Base-by-base conservation (phyloP, 2,113 vertebrate species). In the Phaethornis superciliosus region DNA sequence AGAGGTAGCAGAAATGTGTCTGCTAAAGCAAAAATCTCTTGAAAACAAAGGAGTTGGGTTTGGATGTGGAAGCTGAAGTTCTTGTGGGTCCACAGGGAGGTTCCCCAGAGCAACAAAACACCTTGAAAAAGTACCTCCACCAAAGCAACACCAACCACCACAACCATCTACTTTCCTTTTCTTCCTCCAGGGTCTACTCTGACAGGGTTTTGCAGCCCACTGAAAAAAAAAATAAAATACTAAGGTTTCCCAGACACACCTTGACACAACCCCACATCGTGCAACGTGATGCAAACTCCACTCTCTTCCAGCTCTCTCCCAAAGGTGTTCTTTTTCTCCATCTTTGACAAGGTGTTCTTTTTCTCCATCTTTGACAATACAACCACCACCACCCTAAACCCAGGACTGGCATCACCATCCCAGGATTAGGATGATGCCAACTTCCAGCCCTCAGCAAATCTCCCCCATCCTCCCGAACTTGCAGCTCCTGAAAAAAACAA, bases 1-100 rank as follows among this genome's bases (percentile, higher is more conserved):
- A 77, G 55, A 63, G 0, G 0, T 5, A 54, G 65, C 10, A 69
- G 37, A 64, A 86, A 54, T 12, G 16, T 4, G 0, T 32, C n/a
- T 56, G 22, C 40, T 15, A 26, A 72, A 77, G 23, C 11, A 52
- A 76, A 65, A 28, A 23, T 6, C 47, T 86, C 11, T 58, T 51
- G 54, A 54, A 62, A 63, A 22, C 12, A 21, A 59, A 59, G 7
- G 30, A 78, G 44, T 42, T 1, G 0, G 1, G 6, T 44, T 63
- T 23, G 15, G 40, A 32, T 32, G 15, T 56, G 16, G 63, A 75
- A 70, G 35, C 15, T 56, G 63, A 70, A 93, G 18, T 7, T 58
- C 19, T 37, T 52, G 5, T 5, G 63, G 4, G 0, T 17, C 10
- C 10, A 54, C 46, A 30, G 22, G 1, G 0, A 76, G 12, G 14